Base-by-base conservation (phyloP, 2,113 vertebrate genomes). In the Ibidorhyncha struthersii region DNA sequence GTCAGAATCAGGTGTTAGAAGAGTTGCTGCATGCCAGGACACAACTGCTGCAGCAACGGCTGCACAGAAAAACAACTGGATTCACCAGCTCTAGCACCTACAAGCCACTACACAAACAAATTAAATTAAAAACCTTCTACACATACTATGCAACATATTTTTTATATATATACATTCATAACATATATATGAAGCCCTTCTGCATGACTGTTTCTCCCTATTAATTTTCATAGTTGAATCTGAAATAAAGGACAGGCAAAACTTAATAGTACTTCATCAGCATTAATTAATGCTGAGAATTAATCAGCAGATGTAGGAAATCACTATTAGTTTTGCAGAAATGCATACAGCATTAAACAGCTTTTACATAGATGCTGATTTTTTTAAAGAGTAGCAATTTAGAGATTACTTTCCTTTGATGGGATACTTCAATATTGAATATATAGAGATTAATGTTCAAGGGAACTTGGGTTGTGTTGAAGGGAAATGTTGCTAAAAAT, bases 211-310 rank as follows among this genome's bases (percentile, higher is more conserved):
- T 58, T 87, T 90, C 81, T 80, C 61, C 56, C 58, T 82, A 85
- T 86, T 89, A 73, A 87, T 94, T 94, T 83, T 70, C 84, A 89
- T 15, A 38, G 56, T 22, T 84, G 80, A 92, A 92, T 65, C 52
- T 61, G 70, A 93, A 87, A 95, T 81, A 91, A 26, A 96, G 66
- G 90, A 86, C 62, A 82, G 32, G 36, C 89, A 92, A 86, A 96
- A 93, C n/a, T 79, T 92, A 94, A 91, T 13, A 93, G 74, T 63
- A 58, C 59, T 97, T 76, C 78, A 41, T 88, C 86, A 80, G 63
- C 63, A 78, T 91, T 96, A 97, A 95, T 88, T 91, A 91, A n/a
- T 25, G 67, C 27, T 62, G 23, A 93, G 74, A 94, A 95, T 79
- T 95, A 95, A 95, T 85, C 81, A 90, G 82, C 52, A 80, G 82